Base-by-base conservation (phyloP, 92 coral and sea anemone species). In the Zoanthus sociatus region DNA sequence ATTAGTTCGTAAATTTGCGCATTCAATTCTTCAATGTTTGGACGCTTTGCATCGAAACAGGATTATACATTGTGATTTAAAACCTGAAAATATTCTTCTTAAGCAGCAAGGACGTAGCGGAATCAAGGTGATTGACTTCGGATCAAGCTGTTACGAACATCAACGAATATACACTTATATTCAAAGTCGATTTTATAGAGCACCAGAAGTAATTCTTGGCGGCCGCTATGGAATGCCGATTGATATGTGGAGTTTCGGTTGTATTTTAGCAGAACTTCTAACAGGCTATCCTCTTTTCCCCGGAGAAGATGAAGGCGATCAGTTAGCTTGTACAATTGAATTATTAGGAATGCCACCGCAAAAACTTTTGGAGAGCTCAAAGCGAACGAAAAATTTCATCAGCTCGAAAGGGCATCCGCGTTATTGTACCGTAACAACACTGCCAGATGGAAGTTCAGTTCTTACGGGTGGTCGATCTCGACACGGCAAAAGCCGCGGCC, bases 21-120 rank as follows among this genome's bases (percentile, higher is more conserved):
- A 97, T 77, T 97, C 99, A 16, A 97, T 97, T 77, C 94, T 97
- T 47, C 99, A 97, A 79, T 97, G 99, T 86, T 79, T 96, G 68
- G 99, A 97, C 85, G 98, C 95, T 1, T 86, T 97, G 78, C 95
- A 95, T 74, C 93, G 95, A 30, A 95, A 97, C 86, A 89, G 98
- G 26, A 97, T 97, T 16, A 97, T 97, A 13, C 99, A 97, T 77
- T 97, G 99, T 78, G 99, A 97, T 83, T 83, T 97, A 82, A 97
- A 97, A 83, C 99, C 99, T 47, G 99, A 97, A 51, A 97, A 97
- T 86, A 97, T 97, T 86, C 90, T 97, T 26, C 92, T 97, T 3
- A 97, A 97, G 74, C 99, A 97, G 76, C 99, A 97, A 84, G 99
- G 99, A 2, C 81, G 99, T 86, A 97, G 99, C 63, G 99, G 99